A percentile compares a stretch with the other conserved stretches of the same genome.
Conservation (phyloP, 64 coral and sea anemone genomes). For the Actinia tenebrosa region DNA sequence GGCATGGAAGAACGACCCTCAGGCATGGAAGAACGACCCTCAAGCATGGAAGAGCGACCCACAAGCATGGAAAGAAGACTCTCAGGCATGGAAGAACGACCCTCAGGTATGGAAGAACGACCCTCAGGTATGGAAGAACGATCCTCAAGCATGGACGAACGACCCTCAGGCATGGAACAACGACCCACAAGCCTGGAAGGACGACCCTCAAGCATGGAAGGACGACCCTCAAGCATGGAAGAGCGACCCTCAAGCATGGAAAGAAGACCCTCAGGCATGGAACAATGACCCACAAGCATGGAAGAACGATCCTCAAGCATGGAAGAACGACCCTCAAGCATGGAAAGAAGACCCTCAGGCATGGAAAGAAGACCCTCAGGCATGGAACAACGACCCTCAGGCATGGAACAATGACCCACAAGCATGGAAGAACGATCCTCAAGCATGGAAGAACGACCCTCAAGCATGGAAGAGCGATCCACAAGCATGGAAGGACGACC, state of each 20-base stretch:
- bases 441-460: neutral
- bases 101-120: neutral
- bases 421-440: constrained; percentile 5
- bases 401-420: neutral
- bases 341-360: too few species aligned
- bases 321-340: too few species aligned
- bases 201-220: too few species aligned
- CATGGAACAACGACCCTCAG: too few species aligned
- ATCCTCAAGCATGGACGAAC: neutral
- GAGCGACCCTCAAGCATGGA: too few species aligned
- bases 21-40: neutral
- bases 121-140: neutral
- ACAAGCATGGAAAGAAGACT: neutral
- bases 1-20: neutral
- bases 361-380: too few species aligned
- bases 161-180: neutral
- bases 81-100: neutral
- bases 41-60: neutral
- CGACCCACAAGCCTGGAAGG: neutral
- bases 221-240: too few species aligned
- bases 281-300: too few species aligned
- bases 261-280: too few species aligned
- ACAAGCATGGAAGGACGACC: neutral
- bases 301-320: too few species aligned
- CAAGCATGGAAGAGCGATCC: neutral